Conservation (phyloP, 2,888 invertebrate species). For the Andricus curvator region DNA sequence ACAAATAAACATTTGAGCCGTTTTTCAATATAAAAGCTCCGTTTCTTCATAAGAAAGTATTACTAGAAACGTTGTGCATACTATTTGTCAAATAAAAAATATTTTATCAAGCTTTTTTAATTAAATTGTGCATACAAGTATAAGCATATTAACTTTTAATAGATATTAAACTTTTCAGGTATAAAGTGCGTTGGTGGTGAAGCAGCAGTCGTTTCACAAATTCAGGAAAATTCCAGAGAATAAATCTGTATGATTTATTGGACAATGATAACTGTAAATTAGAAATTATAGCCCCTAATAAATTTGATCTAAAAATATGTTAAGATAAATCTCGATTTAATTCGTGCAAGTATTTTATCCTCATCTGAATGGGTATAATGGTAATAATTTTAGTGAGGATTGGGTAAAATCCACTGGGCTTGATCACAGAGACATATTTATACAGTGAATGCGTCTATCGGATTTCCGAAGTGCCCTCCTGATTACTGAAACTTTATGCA, state of each 20-base stretch:
- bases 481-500: not conserved
- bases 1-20: no score
- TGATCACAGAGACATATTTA: not conserved
- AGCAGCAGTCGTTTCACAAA: slow-evolving; percentile 24
- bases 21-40: no score
- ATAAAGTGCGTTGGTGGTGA: not conserved
- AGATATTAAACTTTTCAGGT: slow-evolving; percentile 11
- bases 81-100: not conserved
- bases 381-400: not conserved
- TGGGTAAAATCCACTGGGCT: not conserved
- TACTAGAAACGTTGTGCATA: not conserved
- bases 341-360: not conserved
- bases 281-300: no score
- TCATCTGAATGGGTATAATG: not conserved
- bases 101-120: not conserved
- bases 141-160: not conserved
- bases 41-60: no score
- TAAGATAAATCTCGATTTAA: not conserved
- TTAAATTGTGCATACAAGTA: not conserved
- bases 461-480: not conserved
- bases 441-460: not conserved
- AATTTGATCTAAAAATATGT: not conserved
- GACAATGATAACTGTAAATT: not conserved
- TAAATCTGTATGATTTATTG: slow-evolving; percentile 20
- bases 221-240: slow-evolving; percentile 8